Base-by-base conservation (phyloP, 2,888 invertebrate genomes). In the Trissolcus japonicus region DNA sequence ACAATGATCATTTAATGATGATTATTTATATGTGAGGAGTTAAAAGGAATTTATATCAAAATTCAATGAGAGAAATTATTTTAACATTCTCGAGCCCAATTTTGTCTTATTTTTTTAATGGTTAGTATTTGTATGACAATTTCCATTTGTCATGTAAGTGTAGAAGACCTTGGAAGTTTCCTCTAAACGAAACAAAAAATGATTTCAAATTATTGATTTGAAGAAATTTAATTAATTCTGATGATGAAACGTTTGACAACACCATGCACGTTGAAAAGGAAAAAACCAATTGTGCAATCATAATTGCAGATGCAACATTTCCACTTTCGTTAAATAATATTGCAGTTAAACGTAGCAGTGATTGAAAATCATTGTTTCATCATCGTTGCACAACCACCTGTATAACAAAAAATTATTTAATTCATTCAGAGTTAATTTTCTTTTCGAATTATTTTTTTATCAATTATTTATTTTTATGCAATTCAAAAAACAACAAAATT, bases 301-400 rank as follows among this genome's bases (percentile, higher is more conserved):
- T 46, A 46, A 35, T 35, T 35, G 6, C 11, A 19, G 35, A 29
- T 46, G 17, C 17, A 50, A 35, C 16, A 4, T 41, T 41, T 53
- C 17, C 14, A 65, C 55, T 21, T 25, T 43, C 40, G 43, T 65
- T 65, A 55, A 65, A 65, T 65, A 25, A 65, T 54, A 35, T 65
- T 35, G 35, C 48, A 11, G 17, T 29, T 19, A 14, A 46, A 55
- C 17, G 46, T 65, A 55, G 48, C 29, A 9, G 17, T 1, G 46
- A 55, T 65, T 55, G n/a, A 48, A 65, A 65, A 55, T 65, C 51
- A 43, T 40, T 14, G 25, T 60, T 60, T 60, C 60, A 60, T 60
- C 62, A 62, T 54, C 40, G 25, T 62, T 62, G 41, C 43, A 43
- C 19, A 62, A 62, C 9, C 6, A 11, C 1, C 2, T 35, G 35